Evolutionary conservation across 64 coral and sea anemone species (phyloP).

Genomic region (Platygyra sinensis): DNA sequence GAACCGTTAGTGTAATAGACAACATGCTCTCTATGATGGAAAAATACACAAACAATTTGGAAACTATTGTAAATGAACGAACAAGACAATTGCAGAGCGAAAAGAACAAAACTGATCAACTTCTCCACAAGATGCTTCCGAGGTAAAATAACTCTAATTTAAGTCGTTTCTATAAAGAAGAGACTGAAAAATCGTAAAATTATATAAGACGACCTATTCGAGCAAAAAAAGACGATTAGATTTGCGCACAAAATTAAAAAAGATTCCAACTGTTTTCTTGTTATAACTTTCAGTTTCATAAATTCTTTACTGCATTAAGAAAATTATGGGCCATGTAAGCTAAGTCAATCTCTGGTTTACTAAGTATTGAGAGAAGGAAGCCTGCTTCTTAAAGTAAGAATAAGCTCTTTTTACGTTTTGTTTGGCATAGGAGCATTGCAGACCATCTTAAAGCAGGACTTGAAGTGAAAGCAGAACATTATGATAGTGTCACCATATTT

Average conservation of each 20-base stretch:
- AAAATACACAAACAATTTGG: conserved; percentile 78
- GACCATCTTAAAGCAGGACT: conserved; percentile 63
- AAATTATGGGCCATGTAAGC: too few relatives aligned
- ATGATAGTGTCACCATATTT: conserved; percentile 64
- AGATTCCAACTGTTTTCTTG: too few relatives aligned
- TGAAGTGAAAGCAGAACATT: conserved; percentile 71
- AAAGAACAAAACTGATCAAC: conserved; percentile 66
- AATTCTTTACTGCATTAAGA: too few relatives aligned
- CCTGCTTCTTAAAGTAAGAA: background rate
- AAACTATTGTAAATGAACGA: conserved; percentile 73
- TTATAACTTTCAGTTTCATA: too few relatives aligned
- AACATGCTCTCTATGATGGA: conserved; percentile 89
- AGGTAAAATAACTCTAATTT: conserved; percentile 33
- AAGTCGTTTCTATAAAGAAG: background rate
- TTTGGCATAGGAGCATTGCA: conserved; percentile 54
- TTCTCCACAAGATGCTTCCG: conserved; percentile 76
- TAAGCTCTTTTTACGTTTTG: background rate
- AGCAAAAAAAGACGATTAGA: too few relatives aligned
- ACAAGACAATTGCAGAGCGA: conserved; percentile 76
- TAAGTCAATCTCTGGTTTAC: too few relatives aligned
- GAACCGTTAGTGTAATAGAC: conserved; percentile 56
- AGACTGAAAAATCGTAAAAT: background rate
- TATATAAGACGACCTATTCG: background rate
- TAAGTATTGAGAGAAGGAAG: background rate
- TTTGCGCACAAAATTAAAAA: too few relatives aligned